Conservation (phyloP, 2,888 invertebrate species). For the Pollenia labialis region DNA sequence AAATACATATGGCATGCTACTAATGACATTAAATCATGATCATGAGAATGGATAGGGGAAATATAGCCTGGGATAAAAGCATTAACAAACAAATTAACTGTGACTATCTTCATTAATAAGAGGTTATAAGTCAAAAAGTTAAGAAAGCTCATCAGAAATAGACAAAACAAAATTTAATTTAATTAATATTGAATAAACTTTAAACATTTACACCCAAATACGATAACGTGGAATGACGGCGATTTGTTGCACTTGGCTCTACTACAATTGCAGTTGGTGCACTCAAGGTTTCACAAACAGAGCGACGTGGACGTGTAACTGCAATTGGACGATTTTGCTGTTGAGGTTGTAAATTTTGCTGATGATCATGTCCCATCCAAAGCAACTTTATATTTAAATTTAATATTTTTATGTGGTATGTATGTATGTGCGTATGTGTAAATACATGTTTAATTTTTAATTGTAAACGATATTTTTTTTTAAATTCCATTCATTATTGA, state of each 20-base stretch:
- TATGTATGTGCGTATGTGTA: not conserved
- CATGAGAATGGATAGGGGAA: not conserved
- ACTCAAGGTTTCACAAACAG: slow-evolving; percentile 82
- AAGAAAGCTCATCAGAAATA: slow-evolving; percentile 21
- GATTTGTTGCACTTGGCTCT: slow-evolving; percentile 75
- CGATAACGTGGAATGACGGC: slow-evolving; percentile 83
- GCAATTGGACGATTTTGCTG: slow-evolving; percentile 73
- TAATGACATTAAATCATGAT: slow-evolving; percentile 9
- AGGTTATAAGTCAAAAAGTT: not conserved
- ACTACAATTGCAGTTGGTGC: slow-evolving; percentile 78
- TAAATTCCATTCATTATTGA: slow-evolving; percentile 2
- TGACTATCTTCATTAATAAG: not conserved
- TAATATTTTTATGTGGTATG: not conserved
- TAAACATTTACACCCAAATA: slow-evolving; percentile 83
- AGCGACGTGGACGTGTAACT: slow-evolving; percentile 76
- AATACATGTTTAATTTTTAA: not conserved
- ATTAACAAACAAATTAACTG: slow-evolving; percentile 3
- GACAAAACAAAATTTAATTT: slow-evolving; percentile 11
- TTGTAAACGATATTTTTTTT: not conserved
- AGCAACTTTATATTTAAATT: slow-evolving; percentile 78
- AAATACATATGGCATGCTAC: slow-evolving; percentile 36
- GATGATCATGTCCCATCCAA: slow-evolving; percentile 82
- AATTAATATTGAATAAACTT: slow-evolving; percentile 15
- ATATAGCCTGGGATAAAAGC: not conserved
- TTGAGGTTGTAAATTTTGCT: slow-evolving; percentile 75